Base-by-base conservation (phyloP, 1,140 invertebrate genomes). In the Nebria ingens region DNA sequence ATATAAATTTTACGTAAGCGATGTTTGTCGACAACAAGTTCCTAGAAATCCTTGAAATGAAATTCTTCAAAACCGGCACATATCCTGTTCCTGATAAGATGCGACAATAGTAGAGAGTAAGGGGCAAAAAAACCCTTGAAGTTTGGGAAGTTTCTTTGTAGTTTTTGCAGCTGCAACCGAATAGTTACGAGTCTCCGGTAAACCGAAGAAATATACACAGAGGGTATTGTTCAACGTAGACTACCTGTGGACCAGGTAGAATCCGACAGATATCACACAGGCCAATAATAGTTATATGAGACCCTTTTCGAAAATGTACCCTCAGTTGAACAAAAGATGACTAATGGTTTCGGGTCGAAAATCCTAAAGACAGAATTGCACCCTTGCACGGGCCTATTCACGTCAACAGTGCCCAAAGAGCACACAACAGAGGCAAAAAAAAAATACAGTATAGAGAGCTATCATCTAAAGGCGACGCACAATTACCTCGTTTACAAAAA, bases 251-350 rank as follows among this genome's bases (percentile, higher is more conserved):
- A 45, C 40, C 40, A 11, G 40, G 40, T 17, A 11, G 3, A 17
- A 45, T 4, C 40, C 40, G 17, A 17, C 40, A 45, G n/a, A 45
- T 17, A 45, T 11, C 40, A 45, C 13, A n/a, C 25, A 34, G 25
- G 25, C 25, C n/a, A 45, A 45, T 45, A 17, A 45, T 45, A 45
- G 15, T 45, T 11, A 45, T 45, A n/a, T n/a, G n/a, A 45, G 40
- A 45, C 4, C 40, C 40, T 17, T 45, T 45, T 9, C 17, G 40
- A 12, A 45, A 45, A 45, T 12, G 15, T 45, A 17, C 40, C 40
- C 40, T n/a, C 6, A 45, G 15, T 45, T 4, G 4, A 45, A 45
- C 40, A 45, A 45, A 45, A 45, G 40, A 45, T 45, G 40, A 45
- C 40, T 45, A 45, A 45, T 45, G 15, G 40, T 45, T 11, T 6